Base-by-base conservation (phyloP, 2,888 invertebrate genomes). In the Brachyopa scutellaris region DNA sequence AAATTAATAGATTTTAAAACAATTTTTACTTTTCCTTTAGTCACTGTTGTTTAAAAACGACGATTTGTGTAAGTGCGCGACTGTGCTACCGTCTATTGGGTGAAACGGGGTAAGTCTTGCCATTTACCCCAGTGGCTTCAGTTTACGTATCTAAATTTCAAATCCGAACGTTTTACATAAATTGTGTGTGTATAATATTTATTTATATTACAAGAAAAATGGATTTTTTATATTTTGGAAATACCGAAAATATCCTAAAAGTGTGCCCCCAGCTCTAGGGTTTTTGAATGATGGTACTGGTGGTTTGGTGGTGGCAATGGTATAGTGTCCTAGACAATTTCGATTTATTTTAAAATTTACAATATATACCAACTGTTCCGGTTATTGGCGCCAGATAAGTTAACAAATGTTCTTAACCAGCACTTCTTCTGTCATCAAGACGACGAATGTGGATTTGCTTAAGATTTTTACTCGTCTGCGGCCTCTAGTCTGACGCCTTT, bases 401-500 rank as follows among this genome's bases (percentile, higher is more conserved):
- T 3, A 31, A 31, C 31, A 51, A 51, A 15, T 8, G 9, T 47
- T 49, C 11, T 45, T 47, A 7, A 45, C 45, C 42, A 57, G 31
- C 26, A 57, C 26, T 38, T 29, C 19, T 73, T 26, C 6, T 40
- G 47, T 33, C 47, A 51, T 57, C 23, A 11, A 36, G 55, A 67
- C 33, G 45, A 36, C 17, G 29, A 42, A 21, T 45, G 45, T 23
- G 19, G 29, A 33, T 19, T 33, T 59, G 26, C 6, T 26, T 26
- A 5, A 6, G 26, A 23, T 17, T 3, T 33, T 29, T 61, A 26
- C 29, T 73, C 36, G 33, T 17, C 8, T 45, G 7, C 15, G 3
- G 11, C 19, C 17, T 55, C n/a, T 82, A 82, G 31, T 82, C 82
- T 0, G 82, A 76, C 8, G 76, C 29, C 33, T 82, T 82, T 23